phyloP scores from a whole-genome alignment of 2,888 invertebrate genomes.

The Baccha elongata region DNA sequence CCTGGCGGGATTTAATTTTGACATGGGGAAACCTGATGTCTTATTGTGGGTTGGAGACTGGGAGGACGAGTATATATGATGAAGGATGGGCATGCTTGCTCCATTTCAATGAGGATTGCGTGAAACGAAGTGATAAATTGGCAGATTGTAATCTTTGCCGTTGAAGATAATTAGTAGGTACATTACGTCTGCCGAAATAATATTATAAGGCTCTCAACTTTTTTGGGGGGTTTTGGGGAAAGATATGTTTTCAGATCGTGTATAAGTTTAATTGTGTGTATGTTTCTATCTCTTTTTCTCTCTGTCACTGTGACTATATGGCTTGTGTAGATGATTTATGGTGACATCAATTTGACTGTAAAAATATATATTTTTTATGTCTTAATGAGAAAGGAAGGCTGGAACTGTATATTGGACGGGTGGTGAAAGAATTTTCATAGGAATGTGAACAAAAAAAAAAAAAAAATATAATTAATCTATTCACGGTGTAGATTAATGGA shows the following conservation, averaged over 20 bases:
- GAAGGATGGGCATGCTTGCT: conserved; percentile 57
- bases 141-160: conserved; percentile 69
- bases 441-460: conserved; percentile 2
- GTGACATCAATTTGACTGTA: conserved; percentile 60
- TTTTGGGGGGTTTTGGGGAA: neutral
- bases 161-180: conserved; percentile 68
- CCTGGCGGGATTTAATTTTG: conserved; percentile 41
- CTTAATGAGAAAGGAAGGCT: conserved; percentile 42
- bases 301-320: neutral
- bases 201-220: conserved; percentile 8
- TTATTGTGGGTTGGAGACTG: neutral
- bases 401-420: neutral
- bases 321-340: conserved; percentile 54
- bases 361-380: conserved; percentile 55
- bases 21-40: conserved; percentile 35
- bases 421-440: neutral
- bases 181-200: conserved; percentile 61
- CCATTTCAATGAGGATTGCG: conserved; percentile 68
- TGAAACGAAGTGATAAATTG: conserved; percentile 73
- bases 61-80: neutral
- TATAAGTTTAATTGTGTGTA: conserved; percentile 1
- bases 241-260: conserved; percentile 17
- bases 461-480: conserved; percentile 54
- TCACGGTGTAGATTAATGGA: conserved; percentile 37
- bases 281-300: neutral